Percentiles rank a stretch among this genome's conserved stretches.
Evolutionary conservation across 2,797 vertebrate species (phyloP).

Genomic region (Acanthurus tractus): DNA sequence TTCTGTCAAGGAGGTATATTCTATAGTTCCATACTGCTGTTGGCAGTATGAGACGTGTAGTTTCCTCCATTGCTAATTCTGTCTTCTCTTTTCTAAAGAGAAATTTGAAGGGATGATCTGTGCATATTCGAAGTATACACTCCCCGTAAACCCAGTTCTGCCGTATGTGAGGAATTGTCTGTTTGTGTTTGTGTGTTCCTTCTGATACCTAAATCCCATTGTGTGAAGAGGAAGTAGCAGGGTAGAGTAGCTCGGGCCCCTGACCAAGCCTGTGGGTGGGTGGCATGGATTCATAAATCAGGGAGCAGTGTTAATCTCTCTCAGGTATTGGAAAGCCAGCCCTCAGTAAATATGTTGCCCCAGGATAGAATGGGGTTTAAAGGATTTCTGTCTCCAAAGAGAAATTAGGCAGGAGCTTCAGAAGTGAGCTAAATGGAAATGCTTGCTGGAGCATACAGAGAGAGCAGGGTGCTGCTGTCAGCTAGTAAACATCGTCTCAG

Average conservation of each 20-base stretch:
- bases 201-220: conserved; percentile 78
- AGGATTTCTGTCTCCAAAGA: conserved; percentile 99
- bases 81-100: conserved; percentile 24
- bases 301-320: conserved; percentile 94
- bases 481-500: conserved; percentile 94
- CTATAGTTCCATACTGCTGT: conserved; percentile 4
- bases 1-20: conserved; percentile 12
- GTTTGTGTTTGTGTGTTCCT: conserved; percentile 56
- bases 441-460: conserved; percentile 92
- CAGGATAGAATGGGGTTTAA: conserved; percentile 97
- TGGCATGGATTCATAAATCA: conserved; percentile 98
- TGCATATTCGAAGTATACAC: conserved; percentile 47
- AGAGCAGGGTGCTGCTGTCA: conserved; percentile 90
- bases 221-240: conserved; percentile 74
- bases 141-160: conserved; percentile 46
- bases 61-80: conserved; percentile 19
- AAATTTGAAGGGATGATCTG: conserved; percentile 46
- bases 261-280: conserved; percentile 85
- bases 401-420: conserved; percentile 94
- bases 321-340: conserved; percentile 97
- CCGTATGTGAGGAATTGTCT: conserved; percentile 37
- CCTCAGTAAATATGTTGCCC: conserved; percentile 98
- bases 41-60: conserved; percentile 3
- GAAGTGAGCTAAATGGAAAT: conserved; percentile 97
- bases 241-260: conserved; percentile 73